A percentile compares a stretch with the other conserved stretches of the same genome.
These are phyloP conservation scores for Polyergus mexicanus DNA, from an alignment of 1,140 invertebrate species.

Conservation along the genomic window DNA sequence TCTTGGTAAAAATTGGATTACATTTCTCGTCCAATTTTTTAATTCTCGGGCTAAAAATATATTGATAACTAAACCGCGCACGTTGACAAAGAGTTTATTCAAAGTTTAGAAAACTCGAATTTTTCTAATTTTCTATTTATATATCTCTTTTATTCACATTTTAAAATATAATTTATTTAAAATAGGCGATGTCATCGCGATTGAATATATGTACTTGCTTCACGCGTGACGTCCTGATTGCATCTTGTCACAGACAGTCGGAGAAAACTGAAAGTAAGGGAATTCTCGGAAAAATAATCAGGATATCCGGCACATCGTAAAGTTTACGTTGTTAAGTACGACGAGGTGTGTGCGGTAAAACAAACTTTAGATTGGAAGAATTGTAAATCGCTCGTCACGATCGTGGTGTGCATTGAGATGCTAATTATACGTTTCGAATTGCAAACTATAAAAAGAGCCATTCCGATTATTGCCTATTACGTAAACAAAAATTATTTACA, in stretches of 20 bases:
- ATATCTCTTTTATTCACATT: not conserved
- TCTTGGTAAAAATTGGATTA: not conserved
- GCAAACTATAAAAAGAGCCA: conserved; percentile 5
- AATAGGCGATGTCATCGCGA: not conserved
- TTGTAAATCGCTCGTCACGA: conserved; percentile 28
- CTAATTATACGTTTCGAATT: conserved; percentile 30
- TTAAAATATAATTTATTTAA: too few species aligned
- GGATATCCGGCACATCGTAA: conserved; percentile 30
- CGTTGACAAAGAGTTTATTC: too few species aligned
- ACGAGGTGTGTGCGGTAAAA: not conserved
- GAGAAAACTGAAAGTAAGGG: conserved; percentile 50
- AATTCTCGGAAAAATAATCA: conserved; percentile 38
- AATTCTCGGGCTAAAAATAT: not conserved
- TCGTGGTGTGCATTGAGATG: not conserved
- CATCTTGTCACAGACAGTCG: not conserved
- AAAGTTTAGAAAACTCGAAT: too few species aligned
- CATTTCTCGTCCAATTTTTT: not conserved
- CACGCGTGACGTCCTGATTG: too few species aligned
- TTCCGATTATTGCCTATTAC: conserved; percentile 6
- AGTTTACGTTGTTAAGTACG: conserved; percentile 36
- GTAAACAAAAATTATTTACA: conserved; percentile 27
- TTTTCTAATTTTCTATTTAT: not conserved
- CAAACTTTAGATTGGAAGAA: conserved; percentile 24
- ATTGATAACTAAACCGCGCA: too few species aligned
- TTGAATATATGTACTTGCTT: not conserved